Base-by-base conservation (phyloP, 2,797 vertebrate species). In the Hoplostethus atlanticus region DNA sequence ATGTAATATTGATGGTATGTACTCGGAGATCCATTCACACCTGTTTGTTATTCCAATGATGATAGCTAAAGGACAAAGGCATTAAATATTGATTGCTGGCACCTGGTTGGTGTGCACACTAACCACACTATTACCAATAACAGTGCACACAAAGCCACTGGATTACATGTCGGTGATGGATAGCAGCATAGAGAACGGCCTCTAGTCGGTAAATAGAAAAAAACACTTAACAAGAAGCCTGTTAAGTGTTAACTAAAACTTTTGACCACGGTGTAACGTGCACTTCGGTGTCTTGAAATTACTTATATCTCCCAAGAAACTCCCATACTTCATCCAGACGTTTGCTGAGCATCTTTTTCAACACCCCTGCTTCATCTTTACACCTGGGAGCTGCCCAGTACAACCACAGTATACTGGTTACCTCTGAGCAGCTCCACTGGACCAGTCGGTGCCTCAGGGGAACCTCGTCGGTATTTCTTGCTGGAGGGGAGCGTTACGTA, bases 21-120 rank as follows among this genome's bases (percentile, higher is more conserved):
- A 9, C 54, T 64, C 16, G n/a, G 77, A 75, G 76, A 76, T 44
- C 42, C 12, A 51, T 57, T 68, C 40, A 66, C 73, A 85, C 83
- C 72, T 84, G 83, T 84, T 88, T 71, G 76, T 80, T 79, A 73
- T 85, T 76, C 53, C 51, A 17, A 57, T 42, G 73, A 67, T 65
- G 52, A 75, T 50, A 68, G 51, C 71, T 53, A 78, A 70, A 72
- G 53, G 44, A 52, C 50, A 38, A n/a, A n/a, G n/a, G 68, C 46
- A 80, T 89, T 74, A 85, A 89, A 83, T 84, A 86, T 89, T 88
- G 68, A 87, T 67, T 44, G 64, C 56, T 44, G 63, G 74, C 81
- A 84, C 77, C 83, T 89, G 87, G 80, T 81, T 68, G 76, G 30
- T 71, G 68, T 77, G 42, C 46, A 28, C 28, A 28, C 28, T 28